Base-by-base conservation (phyloP, 2,113 vertebrate species). In the Rattus norvegicus region DNA sequence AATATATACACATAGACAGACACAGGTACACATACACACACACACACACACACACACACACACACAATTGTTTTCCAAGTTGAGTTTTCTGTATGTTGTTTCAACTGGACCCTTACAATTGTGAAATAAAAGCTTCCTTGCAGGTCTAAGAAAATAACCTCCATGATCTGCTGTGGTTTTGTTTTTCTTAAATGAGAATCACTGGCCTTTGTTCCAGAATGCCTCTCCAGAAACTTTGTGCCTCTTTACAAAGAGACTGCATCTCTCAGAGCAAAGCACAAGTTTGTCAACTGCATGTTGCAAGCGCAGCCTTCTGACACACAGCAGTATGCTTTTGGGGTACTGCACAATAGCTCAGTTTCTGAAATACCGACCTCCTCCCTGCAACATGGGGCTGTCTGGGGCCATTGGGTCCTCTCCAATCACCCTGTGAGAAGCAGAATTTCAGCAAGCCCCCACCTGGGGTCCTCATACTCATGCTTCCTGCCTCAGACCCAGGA, bases 111-210 rank as follows among this genome's bases (percentile, higher is more conserved):
- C 39, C n/a, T 84, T 59, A 61, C 36, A 63, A 43, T 43, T 59
- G 30, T 63, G 14, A 63, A 43, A 28, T 17, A 10, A 67, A 10
- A 33, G 39, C 39, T 5, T 0, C 43, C 63, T 67, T 33, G 39
- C 24, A 63, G 8, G 28, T 49, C 83, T 85, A 49, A 43, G 59
- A 4, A 85, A 63, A 67, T 20, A 20, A 7, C 3, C 28, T 36
- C 43, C 8, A 33, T 49, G 28, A 19, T 65, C 24, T 36, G 28
- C 33, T 69, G 30, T 33, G 19, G 83, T 93, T 92, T 61, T 83
- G 12, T 39, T 83, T 67, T 77, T 96, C 36, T 93, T 97, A 73
- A 95, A 94, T 79, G 85, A 94, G 63, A 93, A 95, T 54, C 36
- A 26, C 26, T 88, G 83, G 84, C 52, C 72, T 85, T 91, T 63